Evolutionary conservation across 2,113 vertebrate genomes (phyloP), one percentile per base, ranked within the genome.

Genomic region (Hippocampus barbouri): DNA sequence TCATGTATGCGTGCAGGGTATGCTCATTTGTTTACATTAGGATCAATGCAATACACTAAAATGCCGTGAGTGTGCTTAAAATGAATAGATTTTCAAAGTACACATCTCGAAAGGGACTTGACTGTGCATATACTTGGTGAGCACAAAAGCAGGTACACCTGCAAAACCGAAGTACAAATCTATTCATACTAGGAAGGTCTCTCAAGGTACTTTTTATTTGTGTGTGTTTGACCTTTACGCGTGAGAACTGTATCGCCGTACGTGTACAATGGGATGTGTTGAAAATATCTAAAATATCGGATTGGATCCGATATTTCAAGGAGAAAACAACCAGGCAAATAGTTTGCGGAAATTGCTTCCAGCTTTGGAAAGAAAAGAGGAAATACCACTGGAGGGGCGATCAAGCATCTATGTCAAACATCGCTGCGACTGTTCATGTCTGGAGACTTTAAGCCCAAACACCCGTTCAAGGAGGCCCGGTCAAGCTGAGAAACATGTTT

Each of bases 381-480:
- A 90, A 91, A 89, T 91, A 78, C 85, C 85, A 85, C 84, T 86
- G 76, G 57, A 63, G 68, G 78, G 80, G 81, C 71, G 75, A 89
- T 86, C 79, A 74, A 78, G 71, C 60, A 59, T 85, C 81, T 82
- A 77, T 87, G 77, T 88, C 86, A 54, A 79, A 87, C 82, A 87
- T 88, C 74, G 70, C 83, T 76, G 73, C 72, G 68, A 78, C 85
- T 88, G 84, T 87, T 85, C 59, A 72, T 78, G 83, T 84, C 77
- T 84, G 77, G 79, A 72, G 65, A 74, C 54, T 84, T 89, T 89
- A 90, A 92, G 81, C 80, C 88, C 74, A 89, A 90, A 85, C 90
- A 90, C 85, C 87, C 89, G 88, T 79, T 77, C 43, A 47, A 34
- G 72, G 78, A 75, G 73, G 63, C 75, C 75, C 74, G 11, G 68